phyloP scores from a whole-genome alignment of 2,888 invertebrate species.

The Fragum fragum region DNA sequence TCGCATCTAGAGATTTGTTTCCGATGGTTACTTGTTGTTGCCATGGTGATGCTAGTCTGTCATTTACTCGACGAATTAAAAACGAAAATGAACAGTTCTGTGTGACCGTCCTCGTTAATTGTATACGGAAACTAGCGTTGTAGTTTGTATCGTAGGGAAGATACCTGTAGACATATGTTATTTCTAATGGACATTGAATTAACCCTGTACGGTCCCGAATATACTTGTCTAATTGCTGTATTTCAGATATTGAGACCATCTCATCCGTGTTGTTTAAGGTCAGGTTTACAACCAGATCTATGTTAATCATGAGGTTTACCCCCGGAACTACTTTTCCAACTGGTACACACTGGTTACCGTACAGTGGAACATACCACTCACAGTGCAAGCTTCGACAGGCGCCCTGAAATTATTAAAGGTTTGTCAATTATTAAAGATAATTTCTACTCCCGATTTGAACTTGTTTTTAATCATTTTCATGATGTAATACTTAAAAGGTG shows the following conservation, averaged over 20 bases:
- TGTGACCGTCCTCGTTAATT: neutral
- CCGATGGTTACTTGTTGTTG: neutral
- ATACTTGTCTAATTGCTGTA: neutral
- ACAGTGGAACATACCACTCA: neutral
- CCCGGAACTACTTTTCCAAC: neutral
- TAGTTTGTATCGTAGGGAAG: neutral
- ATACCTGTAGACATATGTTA: neutral
- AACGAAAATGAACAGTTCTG: neutral
- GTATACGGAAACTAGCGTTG: neutral
- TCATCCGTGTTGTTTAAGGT: neutral
- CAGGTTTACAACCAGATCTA: neutral
- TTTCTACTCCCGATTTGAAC: too few relatives aligned
- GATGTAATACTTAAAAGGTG: too few relatives aligned
- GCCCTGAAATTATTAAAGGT: neutral
- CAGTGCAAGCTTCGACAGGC: neutral
- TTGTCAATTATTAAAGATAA: neutral
- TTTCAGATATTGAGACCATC: neutral
- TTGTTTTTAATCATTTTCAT: too few relatives aligned
- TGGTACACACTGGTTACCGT: neutral
- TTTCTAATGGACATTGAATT: neutral
- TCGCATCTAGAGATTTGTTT: neutral
- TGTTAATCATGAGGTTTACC: neutral
- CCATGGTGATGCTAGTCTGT: neutral
- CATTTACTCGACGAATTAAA: neutral
- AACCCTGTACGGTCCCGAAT: neutral